Conservation (phyloP, 53 echinoderm and acorn worm genomes). For the Paracentrotus lividus region DNA sequence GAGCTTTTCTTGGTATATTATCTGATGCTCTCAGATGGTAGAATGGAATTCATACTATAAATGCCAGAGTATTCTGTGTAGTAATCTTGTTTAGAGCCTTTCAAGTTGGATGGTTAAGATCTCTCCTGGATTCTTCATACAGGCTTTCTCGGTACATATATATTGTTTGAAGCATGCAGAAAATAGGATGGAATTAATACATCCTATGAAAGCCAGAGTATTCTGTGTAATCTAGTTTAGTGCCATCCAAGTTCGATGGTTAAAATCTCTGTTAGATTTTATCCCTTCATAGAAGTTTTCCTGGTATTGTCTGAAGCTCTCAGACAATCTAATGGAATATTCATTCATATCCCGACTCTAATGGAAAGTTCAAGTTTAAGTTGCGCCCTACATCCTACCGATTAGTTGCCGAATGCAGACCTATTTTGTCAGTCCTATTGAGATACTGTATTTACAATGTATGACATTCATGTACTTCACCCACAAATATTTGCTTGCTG, state of each 20-base stretch:
- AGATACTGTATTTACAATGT: not conserved
- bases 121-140: too few relatives aligned
- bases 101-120: too few relatives aligned
- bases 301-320: conserved; percentile 3
- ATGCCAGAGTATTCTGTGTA: too few relatives aligned
- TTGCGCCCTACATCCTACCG: not conserved
- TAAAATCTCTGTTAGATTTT: not conserved
- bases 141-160: too few relatives aligned
- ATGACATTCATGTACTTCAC: not conserved
- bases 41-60: too few relatives aligned
- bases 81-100: too few relatives aligned
- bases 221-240: not conserved
- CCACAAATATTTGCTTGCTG: too few relatives aligned
- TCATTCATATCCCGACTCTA: not conserved
- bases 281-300: not conserved
- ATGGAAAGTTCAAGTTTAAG: conserved; percentile 36
- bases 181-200: too few relatives aligned
- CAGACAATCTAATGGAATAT: conserved; percentile 39
- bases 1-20: too few relatives aligned
- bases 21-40: too few relatives aligned
- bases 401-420: not conserved
- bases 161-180: too few relatives aligned
- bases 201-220: not conserved
- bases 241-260: not conserved
- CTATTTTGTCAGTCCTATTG: not conserved